These are phyloP conservation scores for Drosophila mayri DNA, from an alignment of 1,140 invertebrate genomes.

Conservation along the genomic window DNA sequence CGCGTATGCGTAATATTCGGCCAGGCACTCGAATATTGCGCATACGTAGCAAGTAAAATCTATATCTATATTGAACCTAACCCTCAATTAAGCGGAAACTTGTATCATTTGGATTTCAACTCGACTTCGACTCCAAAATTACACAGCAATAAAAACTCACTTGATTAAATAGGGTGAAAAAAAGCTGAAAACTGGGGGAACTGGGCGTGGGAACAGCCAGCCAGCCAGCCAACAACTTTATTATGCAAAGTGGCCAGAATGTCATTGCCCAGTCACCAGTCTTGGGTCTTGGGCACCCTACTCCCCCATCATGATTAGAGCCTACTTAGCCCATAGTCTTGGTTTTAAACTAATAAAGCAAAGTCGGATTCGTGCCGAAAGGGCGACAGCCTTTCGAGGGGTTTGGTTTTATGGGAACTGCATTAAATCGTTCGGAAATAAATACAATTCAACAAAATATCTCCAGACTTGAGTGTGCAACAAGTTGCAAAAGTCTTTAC, in stretches of 20 bases:
- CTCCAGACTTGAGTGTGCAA: neutral
- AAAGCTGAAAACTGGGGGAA: neutral
- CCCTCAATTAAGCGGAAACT: constrained; percentile 48
- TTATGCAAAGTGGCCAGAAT: constrained; percentile 69
- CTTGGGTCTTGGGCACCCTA: neutral
- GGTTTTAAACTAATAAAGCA: constrained; percentile 16
- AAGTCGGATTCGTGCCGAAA: constrained; percentile 27
- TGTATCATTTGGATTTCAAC: constrained; percentile 35
- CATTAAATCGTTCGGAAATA: neutral
- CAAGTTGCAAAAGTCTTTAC: constrained; percentile 11
- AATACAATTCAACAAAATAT: neutral
- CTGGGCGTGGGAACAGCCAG: constrained; percentile 64
- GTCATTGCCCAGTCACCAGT: constrained; percentile 7
- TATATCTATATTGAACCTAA: constrained; percentile 24
- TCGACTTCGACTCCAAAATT: constrained; percentile 9
- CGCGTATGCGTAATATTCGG: constrained; percentile 59
- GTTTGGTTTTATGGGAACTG: constrained; percentile 32
- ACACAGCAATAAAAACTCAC: constrained; percentile 59
- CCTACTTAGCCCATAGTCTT: constrained; percentile 47
- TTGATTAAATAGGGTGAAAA: constrained; percentile 41
- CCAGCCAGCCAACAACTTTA: constrained; percentile 60
- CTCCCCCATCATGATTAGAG: constrained; percentile 55
- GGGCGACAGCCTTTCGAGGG: constrained; percentile 16
- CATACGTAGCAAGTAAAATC: constrained; percentile 18
- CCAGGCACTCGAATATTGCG: constrained; percentile 17